Evolutionary conservation across 1,140 invertebrate genomes (phyloP).

Genomic region (Hermatobates lingyangjiaoensis): DNA sequence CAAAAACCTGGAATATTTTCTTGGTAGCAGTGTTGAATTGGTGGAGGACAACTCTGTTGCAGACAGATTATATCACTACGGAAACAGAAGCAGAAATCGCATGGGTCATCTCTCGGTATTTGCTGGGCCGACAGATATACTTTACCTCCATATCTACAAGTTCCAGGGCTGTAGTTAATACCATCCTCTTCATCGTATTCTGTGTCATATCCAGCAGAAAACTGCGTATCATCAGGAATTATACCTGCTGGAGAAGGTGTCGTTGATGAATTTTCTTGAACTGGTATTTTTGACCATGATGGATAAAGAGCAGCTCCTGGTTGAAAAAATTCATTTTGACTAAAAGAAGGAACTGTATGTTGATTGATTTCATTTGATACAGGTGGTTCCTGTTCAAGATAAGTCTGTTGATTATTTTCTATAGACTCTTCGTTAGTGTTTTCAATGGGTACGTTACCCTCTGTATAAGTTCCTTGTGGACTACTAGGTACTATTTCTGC

Average conservation of each 20-base stretch:
- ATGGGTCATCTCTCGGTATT: constrained; percentile 80
- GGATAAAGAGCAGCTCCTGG: constrained; percentile 2
- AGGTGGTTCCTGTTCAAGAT: neutral
- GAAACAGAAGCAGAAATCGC: constrained; percentile 94
- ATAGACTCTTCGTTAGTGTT: too few species aligned
- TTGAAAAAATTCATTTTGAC: neutral
- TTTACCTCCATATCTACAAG: constrained; percentile 76
- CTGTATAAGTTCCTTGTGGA: neutral
- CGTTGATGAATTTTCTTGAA: constrained; percentile 10
- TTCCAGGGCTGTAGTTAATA: constrained; percentile 55
- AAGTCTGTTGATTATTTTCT: too few species aligned
- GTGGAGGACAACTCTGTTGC: constrained; percentile 85
- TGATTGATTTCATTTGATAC: neutral
- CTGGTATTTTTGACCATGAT: constrained; percentile 13
- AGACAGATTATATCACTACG: constrained; percentile 86
- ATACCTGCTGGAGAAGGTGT: constrained; percentile 1
- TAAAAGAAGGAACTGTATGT: neutral
- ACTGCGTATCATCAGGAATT: constrained; percentile 12
- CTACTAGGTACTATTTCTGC: neutral
- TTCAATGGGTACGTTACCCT: neutral
- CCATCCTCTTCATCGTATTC: constrained; percentile 48
- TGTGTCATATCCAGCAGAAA: constrained; percentile 20
- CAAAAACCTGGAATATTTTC: constrained; percentile 84
- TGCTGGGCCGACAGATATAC: constrained; percentile 86
- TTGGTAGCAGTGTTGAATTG: constrained; percentile 72